Conservation (phyloP, 1,140 invertebrate genomes). For the Atta colombica region DNA sequence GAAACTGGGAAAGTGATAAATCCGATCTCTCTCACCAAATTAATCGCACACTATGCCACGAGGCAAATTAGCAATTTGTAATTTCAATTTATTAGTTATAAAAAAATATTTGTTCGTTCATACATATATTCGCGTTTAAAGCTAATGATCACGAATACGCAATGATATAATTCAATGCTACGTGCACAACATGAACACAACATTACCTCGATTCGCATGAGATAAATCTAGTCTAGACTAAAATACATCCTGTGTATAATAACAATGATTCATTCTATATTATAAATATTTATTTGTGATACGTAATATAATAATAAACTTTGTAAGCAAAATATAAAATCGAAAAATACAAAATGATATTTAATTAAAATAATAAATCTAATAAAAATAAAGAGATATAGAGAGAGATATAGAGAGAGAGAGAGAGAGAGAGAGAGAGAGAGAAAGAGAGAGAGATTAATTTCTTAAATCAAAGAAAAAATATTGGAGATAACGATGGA, state of each 20-base stretch:
- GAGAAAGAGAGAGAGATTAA: neutral
- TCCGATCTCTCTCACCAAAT: neutral
- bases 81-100: conserved; percentile 3
- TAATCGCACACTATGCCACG: conserved; percentile 3
- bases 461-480: neutral
- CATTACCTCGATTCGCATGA: conserved; percentile 31
- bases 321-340: neutral
- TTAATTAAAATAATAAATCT: conserved; percentile 6
- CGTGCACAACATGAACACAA: conserved; percentile 4
- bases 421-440: neutral
- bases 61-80: conserved; percentile 17
- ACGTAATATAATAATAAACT: neutral
- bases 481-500: neutral
- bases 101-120: neutral
- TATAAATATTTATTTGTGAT: neutral
- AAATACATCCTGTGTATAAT: conserved; percentile 31
- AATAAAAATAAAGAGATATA: neutral
- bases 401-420: neutral
- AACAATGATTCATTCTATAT: neutral
- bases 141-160: neutral
- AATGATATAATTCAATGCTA: conserved; percentile 19
- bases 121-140: neutral
- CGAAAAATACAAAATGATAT: neutral
- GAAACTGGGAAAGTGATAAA: conserved; percentile 50
- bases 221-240: conserved; percentile 22